Conservation (phyloP, 2,888 invertebrate species). For the Ernsta delagoae region DNA sequence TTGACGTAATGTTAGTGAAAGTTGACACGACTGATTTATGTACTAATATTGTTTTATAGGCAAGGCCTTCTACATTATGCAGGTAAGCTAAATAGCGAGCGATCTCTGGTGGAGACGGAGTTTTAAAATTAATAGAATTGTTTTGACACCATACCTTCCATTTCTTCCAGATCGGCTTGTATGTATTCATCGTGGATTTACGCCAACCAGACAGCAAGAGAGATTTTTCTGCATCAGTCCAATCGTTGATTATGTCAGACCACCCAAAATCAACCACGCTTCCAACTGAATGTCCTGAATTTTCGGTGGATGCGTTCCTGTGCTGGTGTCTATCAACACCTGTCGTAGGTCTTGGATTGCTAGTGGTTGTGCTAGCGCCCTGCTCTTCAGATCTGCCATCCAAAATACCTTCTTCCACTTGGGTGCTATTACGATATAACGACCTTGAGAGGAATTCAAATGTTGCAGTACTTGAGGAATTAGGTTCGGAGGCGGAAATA, state of each 20-base stretch:
- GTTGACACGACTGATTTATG: slow-evolving; percentile 39
- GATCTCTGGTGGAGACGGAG: slow-evolving; percentile 29
- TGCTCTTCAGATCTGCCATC: slow-evolving; percentile 40
- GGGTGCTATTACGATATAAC: slow-evolving; percentile 47
- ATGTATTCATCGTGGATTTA: slow-evolving; percentile 38
- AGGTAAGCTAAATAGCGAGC: slow-evolving; percentile 40
- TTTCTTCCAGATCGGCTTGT: slow-evolving; percentile 38
- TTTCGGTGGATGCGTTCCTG: slow-evolving; percentile 40
- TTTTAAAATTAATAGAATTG: slow-evolving; percentile 28
- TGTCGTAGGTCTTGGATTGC: slow-evolving; percentile 26
- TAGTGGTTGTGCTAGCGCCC: slow-evolving; percentile 31
- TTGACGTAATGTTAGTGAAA: slow-evolving; percentile 17
- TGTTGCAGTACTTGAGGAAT: slow-evolving; percentile 37
- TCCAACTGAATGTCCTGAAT: slow-evolving; percentile 43
- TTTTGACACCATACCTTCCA: slow-evolving; percentile 34
- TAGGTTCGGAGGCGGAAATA: slow-evolving; percentile 22
- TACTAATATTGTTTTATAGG: slow-evolving; percentile 35
- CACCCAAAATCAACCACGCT: slow-evolving; percentile 49
- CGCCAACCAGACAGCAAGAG: slow-evolving; percentile 37
- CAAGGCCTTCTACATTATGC: slow-evolving; percentile 34
- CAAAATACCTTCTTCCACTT: slow-evolving; percentile 47
- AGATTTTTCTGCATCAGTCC: slow-evolving; percentile 39
- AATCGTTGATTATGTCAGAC: slow-evolving; percentile 39
- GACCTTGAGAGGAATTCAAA: slow-evolving; percentile 41
- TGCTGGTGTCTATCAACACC: slow-evolving; percentile 36